phyloP scores from a whole-genome alignment of 2,797 vertebrate genomes.

The Falco concolor region DNA sequence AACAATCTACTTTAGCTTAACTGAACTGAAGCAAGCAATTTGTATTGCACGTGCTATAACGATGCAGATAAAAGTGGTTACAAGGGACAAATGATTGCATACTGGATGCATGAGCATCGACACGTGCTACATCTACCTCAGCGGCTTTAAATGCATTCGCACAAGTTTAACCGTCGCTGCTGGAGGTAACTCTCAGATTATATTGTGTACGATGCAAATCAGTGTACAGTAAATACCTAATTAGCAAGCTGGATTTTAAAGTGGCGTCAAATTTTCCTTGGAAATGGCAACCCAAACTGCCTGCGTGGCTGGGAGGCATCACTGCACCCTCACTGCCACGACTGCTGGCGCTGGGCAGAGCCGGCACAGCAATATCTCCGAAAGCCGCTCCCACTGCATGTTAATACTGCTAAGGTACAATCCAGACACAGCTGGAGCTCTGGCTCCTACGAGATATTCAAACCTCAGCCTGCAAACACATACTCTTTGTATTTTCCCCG shows the following conservation, averaged over 20 bases:
- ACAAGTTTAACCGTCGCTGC: not conserved
- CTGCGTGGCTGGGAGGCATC: not conserved
- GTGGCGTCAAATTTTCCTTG: not conserved
- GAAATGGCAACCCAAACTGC: not conserved
- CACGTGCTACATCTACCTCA: not conserved
- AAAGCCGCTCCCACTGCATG: not conserved
- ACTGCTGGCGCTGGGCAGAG: not conserved
- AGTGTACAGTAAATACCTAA: not conserved
- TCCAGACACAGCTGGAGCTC: slow-evolving; percentile 28
- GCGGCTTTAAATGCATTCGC: slow-evolving; percentile 24
- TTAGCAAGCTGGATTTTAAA: not conserved
- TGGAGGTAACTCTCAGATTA: not conserved
- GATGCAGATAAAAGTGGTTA: not conserved
- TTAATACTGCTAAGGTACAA: not conserved
- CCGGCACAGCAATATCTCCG: not conserved
- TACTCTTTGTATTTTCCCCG: slow-evolving; percentile 19
- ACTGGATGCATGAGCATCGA: not conserved
- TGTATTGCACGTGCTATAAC: not conserved
- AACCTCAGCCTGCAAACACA: not conserved
- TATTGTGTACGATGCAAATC: fast-evolving
- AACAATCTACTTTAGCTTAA: not conserved
- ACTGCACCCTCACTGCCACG: not conserved
- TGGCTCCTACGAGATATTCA: not conserved
- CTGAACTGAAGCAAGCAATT: not conserved
- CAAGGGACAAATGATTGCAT: not conserved